Conservation (phyloP, 2,888 invertebrate species). For the Melieria omissa region DNA sequence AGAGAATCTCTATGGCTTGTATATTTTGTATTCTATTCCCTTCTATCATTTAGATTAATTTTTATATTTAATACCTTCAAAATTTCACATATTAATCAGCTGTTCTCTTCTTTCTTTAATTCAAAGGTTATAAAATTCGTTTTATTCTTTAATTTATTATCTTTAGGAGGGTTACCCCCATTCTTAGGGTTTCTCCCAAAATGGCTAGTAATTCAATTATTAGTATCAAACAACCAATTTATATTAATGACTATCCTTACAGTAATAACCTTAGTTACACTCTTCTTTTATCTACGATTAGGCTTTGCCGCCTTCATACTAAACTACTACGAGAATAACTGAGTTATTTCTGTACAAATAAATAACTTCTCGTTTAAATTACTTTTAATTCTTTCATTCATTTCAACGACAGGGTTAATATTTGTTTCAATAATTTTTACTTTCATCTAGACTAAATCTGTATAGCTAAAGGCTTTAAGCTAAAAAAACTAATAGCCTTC, state of each 20-base stretch:
- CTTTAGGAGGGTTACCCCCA: slow-evolving; percentile 72
- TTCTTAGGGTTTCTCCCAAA: too few species aligned
- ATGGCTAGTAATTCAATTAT: too few species aligned
- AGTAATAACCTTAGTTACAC: slow-evolving; percentile 69
- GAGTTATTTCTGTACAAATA: slow-evolving; percentile 60
- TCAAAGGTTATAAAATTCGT: slow-evolving; percentile 68
- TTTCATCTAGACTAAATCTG: too few species aligned
- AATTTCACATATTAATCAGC: not conserved
- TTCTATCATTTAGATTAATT: slow-evolving; percentile 30
- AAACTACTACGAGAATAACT: slow-evolving; percentile 69
- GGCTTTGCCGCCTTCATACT: slow-evolving; percentile 68
- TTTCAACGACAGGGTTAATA: slow-evolving; percentile 56
- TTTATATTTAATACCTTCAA: slow-evolving; percentile 16
- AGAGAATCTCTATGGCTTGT: slow-evolving; percentile 66
- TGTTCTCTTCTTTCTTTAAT: slow-evolving; percentile 38
- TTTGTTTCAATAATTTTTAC: slow-evolving; percentile 50
- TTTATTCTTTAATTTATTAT: slow-evolving; percentile 70
- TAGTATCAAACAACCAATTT: slow-evolving; percentile 53
- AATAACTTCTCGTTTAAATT: slow-evolving; percentile 57
- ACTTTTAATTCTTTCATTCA: slow-evolving; percentile 52
- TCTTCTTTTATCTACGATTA: slow-evolving; percentile 72
- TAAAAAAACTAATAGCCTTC: slow-evolving; percentile 74
- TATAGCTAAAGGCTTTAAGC: slow-evolving; percentile 69
- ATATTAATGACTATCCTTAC: slow-evolving; percentile 67
- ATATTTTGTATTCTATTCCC: slow-evolving; percentile 48